Evolutionary conservation across 2,113 vertebrate species (phyloP).

Genomic region (Zeus faber): DNA sequence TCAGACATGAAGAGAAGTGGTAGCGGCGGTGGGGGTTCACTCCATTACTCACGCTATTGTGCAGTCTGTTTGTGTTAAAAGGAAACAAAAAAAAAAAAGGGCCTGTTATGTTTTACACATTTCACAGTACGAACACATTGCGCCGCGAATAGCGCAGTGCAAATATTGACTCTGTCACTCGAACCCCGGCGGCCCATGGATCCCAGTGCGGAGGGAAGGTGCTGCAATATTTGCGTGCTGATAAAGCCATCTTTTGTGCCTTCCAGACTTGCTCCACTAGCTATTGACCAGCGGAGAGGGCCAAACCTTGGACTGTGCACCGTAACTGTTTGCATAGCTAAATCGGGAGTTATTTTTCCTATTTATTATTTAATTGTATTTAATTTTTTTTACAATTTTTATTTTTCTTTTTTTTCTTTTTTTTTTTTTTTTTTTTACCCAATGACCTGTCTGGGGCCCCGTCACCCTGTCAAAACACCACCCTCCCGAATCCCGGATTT

Average conservation of each 20-base stretch:
- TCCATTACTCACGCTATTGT: not conserved
- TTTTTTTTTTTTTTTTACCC: not conserved
- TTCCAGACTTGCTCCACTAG: too few species aligned
- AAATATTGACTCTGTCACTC: slow-evolving; percentile 64
- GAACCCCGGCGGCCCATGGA: slow-evolving; percentile 48
- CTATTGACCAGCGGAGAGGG: slow-evolving; percentile 27
- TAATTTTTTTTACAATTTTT: too few species aligned
- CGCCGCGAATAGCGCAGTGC: slow-evolving; percentile 32
- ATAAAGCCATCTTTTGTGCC: slow-evolving; percentile 50
- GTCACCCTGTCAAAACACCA: slow-evolving; percentile 60
- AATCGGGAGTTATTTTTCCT: too few species aligned
- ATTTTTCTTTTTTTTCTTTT: too few species aligned
- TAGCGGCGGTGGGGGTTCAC: slow-evolving; percentile 18
- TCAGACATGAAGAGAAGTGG: slow-evolving; percentile 63
- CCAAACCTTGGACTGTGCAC: slow-evolving; percentile 50
- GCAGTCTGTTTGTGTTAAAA: not conserved
- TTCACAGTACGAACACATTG: slow-evolving; percentile 14
- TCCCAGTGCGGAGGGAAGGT: slow-evolving; percentile 31
- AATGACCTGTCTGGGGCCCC: slow-evolving; percentile 40
- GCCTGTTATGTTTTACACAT: slow-evolving; percentile 23
- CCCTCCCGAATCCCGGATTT: not conserved
- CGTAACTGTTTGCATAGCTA: slow-evolving; percentile 48
- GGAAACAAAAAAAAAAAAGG: too few species aligned
- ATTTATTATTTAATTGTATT: too few species aligned
- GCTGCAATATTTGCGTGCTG: slow-evolving; percentile 56